A percentile compares a stretch with the other conserved stretches of the same genome.
phyloP scores from a whole-genome alignment of 2,113 vertebrate species.

The Melanostigma gelatinosum region DNA sequence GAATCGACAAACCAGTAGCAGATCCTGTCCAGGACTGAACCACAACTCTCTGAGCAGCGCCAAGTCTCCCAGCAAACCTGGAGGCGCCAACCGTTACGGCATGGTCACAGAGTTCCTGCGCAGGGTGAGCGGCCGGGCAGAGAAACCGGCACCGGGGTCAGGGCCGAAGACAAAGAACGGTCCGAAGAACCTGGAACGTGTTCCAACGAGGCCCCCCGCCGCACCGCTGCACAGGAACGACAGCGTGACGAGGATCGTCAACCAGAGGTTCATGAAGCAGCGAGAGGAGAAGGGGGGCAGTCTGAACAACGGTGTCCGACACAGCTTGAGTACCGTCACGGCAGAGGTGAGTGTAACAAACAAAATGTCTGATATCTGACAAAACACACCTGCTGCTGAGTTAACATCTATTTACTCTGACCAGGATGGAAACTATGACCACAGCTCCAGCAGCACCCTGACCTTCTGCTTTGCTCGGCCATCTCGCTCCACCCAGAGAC shows the following conservation, averaged over 20 bases:
- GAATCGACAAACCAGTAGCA: conserved; percentile 85
- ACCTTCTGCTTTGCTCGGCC: conserved; percentile 93
- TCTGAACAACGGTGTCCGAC: conserved; percentile 73
- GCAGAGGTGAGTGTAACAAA: conserved; percentile 84
- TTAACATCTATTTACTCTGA: conserved; percentile 10
- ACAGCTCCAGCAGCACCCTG: conserved; percentile 89
- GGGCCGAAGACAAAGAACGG: conserved; percentile 76
- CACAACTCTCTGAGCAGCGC: conserved; percentile 19
- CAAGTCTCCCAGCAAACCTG: conserved; percentile 78
- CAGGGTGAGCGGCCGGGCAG: conserved; percentile 90
- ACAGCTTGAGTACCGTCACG: conserved; percentile 72
- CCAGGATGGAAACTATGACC: conserved; percentile 91
- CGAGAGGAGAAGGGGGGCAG: conserved; percentile 64
- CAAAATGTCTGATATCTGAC: no score
- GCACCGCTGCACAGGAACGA: conserved; percentile 82
- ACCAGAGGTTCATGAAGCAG: conserved; percentile 91
- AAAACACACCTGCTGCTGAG: no score
- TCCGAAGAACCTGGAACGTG: conserved; percentile 77
- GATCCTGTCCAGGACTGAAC: conserved; percentile 47
- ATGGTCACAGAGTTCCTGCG: conserved; percentile 96
- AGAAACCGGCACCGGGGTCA: conserved; percentile 81
- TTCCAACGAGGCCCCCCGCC: conserved; percentile 65
- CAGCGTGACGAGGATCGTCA: conserved; percentile 87
- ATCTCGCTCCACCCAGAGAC: conserved; percentile 84
- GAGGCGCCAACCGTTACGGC: conserved; percentile 86